A percentile compares a stretch with the other conserved stretches of the same genome.
Evolutionary conservation across 2,797 vertebrate genomes (phyloP).

Genomic region (Diplodus sargus): DNA sequence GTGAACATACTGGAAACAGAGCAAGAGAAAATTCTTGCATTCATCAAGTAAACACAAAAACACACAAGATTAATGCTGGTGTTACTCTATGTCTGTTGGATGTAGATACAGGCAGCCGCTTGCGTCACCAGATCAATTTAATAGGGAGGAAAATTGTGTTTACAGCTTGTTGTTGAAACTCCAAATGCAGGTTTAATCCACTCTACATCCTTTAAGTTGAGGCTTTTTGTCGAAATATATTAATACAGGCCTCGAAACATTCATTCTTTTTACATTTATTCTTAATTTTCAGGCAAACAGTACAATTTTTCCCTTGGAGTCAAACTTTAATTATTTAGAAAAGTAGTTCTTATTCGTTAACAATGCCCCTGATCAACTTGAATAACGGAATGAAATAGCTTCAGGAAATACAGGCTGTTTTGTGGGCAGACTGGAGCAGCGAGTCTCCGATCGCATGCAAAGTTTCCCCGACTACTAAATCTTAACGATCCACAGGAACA

Average conservation of each 20-base stretch:
- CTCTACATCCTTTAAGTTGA: background rate
- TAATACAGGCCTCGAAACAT: background rate
- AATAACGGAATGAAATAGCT: constrained; percentile 1
- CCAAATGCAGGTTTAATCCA: background rate
- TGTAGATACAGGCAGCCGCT: background rate
- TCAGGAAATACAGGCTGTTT: background rate
- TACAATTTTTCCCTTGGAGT: background rate
- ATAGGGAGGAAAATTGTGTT: background rate
- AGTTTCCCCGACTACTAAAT: background rate
- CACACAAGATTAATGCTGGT: no score
- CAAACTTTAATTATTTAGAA: background rate
- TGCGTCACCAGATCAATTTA: background rate
- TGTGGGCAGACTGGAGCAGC: background rate
- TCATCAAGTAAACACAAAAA: no score
- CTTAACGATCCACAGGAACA: constrained; percentile 13
- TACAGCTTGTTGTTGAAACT: background rate
- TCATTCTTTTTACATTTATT: background rate
- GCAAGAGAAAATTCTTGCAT: no score
- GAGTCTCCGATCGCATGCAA: background rate
- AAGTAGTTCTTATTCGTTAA: background rate
- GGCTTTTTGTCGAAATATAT: background rate
- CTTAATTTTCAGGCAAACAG: background rate
- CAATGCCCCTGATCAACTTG: background rate
- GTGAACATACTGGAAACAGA: background rate
- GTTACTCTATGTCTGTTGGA: background rate